These are phyloP conservation scores for Hydractinia symbiolongicarpus DNA, from an alignment of 30 jellyfish, hydroid and myxozoan species.

Conservation along the genomic window DNA sequence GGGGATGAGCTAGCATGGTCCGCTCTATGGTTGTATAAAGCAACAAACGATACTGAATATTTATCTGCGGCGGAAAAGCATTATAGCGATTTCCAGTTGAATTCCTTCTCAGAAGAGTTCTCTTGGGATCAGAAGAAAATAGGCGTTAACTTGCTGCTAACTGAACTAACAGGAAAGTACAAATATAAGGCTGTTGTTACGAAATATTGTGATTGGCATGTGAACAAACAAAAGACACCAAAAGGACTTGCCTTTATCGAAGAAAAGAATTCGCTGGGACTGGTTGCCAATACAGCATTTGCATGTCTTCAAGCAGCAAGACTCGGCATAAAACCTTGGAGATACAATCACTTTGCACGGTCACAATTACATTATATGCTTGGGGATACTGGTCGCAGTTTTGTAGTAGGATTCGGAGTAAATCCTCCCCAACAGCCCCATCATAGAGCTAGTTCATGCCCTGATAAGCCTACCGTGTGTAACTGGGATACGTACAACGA, in stretches of 20 bases:
- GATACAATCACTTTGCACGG: slow-evolving; percentile 38
- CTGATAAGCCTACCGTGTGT: slow-evolving; percentile 28
- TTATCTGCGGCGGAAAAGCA: slow-evolving; percentile 38
- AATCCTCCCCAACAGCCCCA: slow-evolving; percentile 63
- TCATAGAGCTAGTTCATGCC: slow-evolving; percentile 60
- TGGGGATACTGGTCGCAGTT: slow-evolving; percentile 67
- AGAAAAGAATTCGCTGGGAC: slow-evolving; percentile 51
- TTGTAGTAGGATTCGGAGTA: slow-evolving; percentile 61
- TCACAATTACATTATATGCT: slow-evolving; percentile 47
- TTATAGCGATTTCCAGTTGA: neutral
- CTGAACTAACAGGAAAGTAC: slow-evolving; percentile 33
- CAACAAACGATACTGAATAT: slow-evolving; percentile 39
- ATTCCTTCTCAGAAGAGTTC: slow-evolving; percentile 28
- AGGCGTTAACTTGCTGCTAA: slow-evolving; percentile 43
- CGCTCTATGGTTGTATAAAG: slow-evolving; percentile 70
- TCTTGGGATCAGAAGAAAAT: slow-evolving; percentile 77
- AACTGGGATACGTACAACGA: slow-evolving; percentile 36
- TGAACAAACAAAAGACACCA: slow-evolving; percentile 40
- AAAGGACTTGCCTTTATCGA: slow-evolving; percentile 43
- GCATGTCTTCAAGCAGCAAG: slow-evolving; percentile 47
- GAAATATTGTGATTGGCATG: slow-evolving; percentile 27
- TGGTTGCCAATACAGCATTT: slow-evolving; percentile 67
- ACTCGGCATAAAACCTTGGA: neutral
- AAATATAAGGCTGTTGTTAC: slow-evolving; percentile 22
- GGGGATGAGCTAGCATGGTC: slow-evolving; percentile 65